Percentiles rank a stretch among this genome's conserved stretches.
Evolutionary conservation across 2,888 invertebrate genomes (phyloP).

Genomic region (Calameuta filiformis): DNA sequence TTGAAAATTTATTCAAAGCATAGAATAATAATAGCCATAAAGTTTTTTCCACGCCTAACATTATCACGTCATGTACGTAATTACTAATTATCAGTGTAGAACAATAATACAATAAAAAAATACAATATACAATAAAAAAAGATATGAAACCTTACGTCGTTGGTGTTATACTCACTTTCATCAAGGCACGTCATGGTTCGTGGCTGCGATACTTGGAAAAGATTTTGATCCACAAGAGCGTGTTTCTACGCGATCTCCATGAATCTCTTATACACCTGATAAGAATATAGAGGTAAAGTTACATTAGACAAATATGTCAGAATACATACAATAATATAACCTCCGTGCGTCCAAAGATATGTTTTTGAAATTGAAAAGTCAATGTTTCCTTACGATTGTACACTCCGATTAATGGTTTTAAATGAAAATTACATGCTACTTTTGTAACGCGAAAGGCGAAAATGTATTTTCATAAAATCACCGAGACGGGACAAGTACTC

Average conservation of each 20-base stretch:
- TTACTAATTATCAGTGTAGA: constrained; percentile 5
- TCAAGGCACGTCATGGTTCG: constrained; percentile 47
- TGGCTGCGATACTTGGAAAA: constrained; percentile 46
- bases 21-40: not conserved
- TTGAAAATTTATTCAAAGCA: not conserved
- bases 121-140: constrained; percentile 12
- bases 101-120: constrained; percentile 9
- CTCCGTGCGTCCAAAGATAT: not conserved
- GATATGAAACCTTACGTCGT: not conserved
- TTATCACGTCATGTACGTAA: not conserved
- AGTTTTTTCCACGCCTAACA: not conserved
- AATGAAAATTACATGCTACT: not conserved
- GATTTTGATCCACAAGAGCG: constrained; percentile 51
- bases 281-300: constrained; percentile 39
- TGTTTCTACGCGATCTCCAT: constrained; percentile 49
- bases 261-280: constrained; percentile 57
- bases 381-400: not conserved
- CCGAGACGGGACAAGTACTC: too few species aligned
- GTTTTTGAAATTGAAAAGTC: not conserved
- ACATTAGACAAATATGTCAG: not conserved
- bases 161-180: constrained; percentile 41
- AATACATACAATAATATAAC: not conserved
- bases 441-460: not conserved
- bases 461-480: too few species aligned
- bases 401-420: not conserved